Evolutionary conservation across 2,797 vertebrate species (phyloP).

Genomic region (Chelidonichthys spinosus): DNA sequence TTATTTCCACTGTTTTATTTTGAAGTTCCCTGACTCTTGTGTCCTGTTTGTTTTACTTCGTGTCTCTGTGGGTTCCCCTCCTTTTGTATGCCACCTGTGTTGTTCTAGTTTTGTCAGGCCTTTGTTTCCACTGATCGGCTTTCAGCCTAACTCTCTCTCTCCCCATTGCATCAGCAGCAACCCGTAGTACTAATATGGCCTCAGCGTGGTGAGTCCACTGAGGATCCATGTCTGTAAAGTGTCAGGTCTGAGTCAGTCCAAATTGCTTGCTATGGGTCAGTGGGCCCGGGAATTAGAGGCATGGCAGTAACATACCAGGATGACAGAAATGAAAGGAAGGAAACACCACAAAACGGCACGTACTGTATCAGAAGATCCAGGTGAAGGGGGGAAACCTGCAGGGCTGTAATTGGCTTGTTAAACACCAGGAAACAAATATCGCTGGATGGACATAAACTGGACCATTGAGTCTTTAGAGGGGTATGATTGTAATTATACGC

Average conservation of each 20-base stretch:
- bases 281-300: slow-evolving; percentile 28
- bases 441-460: slow-evolving; percentile 6
- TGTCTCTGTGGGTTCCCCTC: no score
- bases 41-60: no score
- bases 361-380: neutral
- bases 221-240: slow-evolving; percentile 47
- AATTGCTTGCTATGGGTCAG: slow-evolving; percentile 50
- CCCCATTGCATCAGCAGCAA: slow-evolving; percentile 12
- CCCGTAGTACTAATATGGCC: slow-evolving; percentile 8
- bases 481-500: neutral
- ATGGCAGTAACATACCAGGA: slow-evolving; percentile 31
- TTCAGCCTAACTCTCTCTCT: neutral
- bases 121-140: neutral
- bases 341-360: slow-evolving; percentile 16
- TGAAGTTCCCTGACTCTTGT: no score
- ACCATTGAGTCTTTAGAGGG: neutral
- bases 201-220: slow-evolving; percentile 27
- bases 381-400: neutral
- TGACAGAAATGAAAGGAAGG: slow-evolving; percentile 34
- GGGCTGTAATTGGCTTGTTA: neutral
- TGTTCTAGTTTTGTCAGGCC: no score
- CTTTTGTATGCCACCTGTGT: no score
- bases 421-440: slow-evolving; percentile 7
- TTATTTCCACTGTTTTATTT: no score
- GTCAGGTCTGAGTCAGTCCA: slow-evolving; percentile 35